These are phyloP conservation scores for Dipodomys stephensi DNA, from an alignment of 2,113 vertebrate genomes.

Conservation along the genomic window DNA sequence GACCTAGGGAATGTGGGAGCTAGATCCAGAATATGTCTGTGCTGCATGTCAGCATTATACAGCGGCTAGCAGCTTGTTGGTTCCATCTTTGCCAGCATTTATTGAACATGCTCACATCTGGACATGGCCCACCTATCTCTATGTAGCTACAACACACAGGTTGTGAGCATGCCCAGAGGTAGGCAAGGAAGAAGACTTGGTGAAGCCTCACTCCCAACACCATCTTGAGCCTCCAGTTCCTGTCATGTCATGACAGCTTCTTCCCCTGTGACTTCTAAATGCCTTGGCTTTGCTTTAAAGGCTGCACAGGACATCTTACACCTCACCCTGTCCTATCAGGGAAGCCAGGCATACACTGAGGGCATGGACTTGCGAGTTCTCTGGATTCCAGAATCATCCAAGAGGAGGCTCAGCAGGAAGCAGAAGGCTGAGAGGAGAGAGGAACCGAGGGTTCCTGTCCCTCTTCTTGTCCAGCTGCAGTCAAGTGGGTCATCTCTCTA, in stretches of 20 bases:
- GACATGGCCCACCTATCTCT: not conserved
- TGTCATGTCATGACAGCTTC: not conserved
- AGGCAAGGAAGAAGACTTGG: too few species aligned
- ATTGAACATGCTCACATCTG: not conserved
- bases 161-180: not conserved
- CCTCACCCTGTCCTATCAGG: not conserved
- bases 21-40: not conserved
- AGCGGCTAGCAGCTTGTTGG: not conserved
- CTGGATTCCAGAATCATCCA: not conserved
- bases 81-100: not conserved
- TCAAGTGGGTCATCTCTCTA: rapidly evolving
- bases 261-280: not conserved
- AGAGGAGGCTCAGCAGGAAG: not conserved
- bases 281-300: not conserved
- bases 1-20: not conserved
- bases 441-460: not conserved
- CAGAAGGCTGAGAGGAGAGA: not conserved
- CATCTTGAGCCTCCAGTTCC: too few species aligned
- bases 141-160: not conserved
- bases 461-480: not conserved
- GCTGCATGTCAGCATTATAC: not conserved
- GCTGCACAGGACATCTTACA: not conserved
- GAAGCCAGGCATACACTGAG: rapidly evolving
- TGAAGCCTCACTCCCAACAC: too few species aligned
- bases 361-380: not conserved